Evolutionary conservation across 53 echinoderm and acorn worm genomes (phyloP).

Genomic region (Mesocentrotus franciscanus): DNA sequence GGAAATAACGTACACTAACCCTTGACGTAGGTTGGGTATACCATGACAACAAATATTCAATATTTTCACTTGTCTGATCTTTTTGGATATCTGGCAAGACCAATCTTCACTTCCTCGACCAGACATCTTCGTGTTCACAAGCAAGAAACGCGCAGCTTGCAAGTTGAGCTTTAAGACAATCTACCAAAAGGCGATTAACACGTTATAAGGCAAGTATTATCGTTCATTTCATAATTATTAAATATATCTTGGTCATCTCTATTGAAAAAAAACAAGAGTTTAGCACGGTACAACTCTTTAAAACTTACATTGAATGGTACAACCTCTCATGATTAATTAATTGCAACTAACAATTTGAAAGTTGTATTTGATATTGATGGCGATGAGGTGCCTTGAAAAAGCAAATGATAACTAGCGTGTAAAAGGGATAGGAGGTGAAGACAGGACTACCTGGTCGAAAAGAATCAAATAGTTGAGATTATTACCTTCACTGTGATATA

Average conservation of each 20-base stretch:
- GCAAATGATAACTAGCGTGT: too few relatives aligned
- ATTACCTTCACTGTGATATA: too few relatives aligned
- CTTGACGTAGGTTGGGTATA: neutral
- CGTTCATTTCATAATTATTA: neutral
- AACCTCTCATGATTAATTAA: too few relatives aligned
- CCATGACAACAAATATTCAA: conserved; percentile 22
- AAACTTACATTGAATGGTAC: too few relatives aligned
- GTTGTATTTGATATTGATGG: too few relatives aligned
- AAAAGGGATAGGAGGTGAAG: too few relatives aligned
- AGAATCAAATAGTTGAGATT: too few relatives aligned
- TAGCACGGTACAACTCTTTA: too few relatives aligned
- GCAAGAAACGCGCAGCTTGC: neutral
- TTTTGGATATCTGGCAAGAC: neutral
- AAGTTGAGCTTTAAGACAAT: neutral
- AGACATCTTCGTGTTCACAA: neutral
- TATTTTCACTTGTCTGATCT: conserved; percentile 20
- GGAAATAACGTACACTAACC: neutral
- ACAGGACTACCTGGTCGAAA: too few relatives aligned
- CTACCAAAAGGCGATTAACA: neutral
- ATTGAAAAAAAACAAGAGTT: neutral
- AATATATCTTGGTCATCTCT: neutral
- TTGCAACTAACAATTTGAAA: too few relatives aligned
- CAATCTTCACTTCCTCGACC: neutral
- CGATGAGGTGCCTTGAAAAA: too few relatives aligned
- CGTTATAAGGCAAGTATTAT: neutral